These are phyloP conservation scores for Embidobia sp. DNA, from an alignment of 2,888 invertebrate genomes.

Conservation along the genomic window DNA sequence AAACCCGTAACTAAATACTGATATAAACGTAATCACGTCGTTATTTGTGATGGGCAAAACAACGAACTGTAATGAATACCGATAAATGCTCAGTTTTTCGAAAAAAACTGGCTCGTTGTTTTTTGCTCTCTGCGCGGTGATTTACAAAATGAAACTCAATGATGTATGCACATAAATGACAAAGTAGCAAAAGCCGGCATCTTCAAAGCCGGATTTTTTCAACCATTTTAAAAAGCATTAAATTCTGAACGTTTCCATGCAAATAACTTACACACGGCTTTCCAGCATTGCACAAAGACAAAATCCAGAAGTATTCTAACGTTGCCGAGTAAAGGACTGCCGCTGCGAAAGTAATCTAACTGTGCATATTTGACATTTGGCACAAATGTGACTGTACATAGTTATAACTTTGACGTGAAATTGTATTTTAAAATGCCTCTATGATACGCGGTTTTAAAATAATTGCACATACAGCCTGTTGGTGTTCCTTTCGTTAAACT, in stretches of 20 bases:
- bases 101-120: no score
- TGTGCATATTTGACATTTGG: slow-evolving; percentile 38
- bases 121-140: no score
- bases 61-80: no score
- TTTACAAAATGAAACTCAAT: slow-evolving; percentile 2
- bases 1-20: no score
- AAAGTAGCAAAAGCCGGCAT: slow-evolving; percentile 16
- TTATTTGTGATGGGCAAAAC: no score
- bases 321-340: slow-evolving; percentile 19
- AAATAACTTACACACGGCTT: slow-evolving; percentile 40
- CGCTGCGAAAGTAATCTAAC: slow-evolving; percentile 28
- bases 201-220: slow-evolving; percentile 13
- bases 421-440: slow-evolving; percentile 1
- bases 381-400: slow-evolving; percentile 20
- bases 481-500: no score
- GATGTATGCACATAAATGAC: slow-evolving; percentile 2
- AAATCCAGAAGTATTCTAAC: slow-evolving; percentile 39
- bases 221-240: slow-evolving; percentile 38
- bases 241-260: slow-evolving; percentile 32
- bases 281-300: slow-evolving; percentile 35
- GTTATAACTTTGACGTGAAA: slow-evolving; percentile 22
- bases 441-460: slow-evolving; percentile 4
- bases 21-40: no score
- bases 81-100: no score
- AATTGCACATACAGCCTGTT: no score